phyloP scores from a whole-genome alignment of 2,797 vertebrate genomes.

The Hipposideros larvatus region DNA sequence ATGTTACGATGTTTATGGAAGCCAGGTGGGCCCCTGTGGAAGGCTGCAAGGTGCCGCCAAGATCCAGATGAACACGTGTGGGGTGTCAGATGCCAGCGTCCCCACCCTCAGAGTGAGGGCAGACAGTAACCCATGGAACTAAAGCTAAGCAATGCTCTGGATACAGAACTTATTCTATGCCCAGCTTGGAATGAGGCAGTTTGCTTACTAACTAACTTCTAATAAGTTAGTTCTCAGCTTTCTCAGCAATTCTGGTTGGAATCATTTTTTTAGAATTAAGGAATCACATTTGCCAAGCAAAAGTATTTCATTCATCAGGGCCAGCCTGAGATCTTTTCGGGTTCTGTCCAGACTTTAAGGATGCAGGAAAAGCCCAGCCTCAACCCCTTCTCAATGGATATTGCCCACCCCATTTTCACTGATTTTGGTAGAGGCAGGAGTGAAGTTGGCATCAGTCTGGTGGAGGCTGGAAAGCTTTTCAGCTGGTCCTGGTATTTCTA shows the following conservation, averaged over 20 bases:
- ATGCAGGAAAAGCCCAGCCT: background rate
- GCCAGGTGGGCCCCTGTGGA: background rate
- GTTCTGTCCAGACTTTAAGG: background rate
- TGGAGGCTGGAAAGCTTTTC: background rate
- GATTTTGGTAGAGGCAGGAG: constrained; percentile 22
- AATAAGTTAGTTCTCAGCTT: background rate
- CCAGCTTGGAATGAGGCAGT: background rate
- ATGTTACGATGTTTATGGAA: background rate
- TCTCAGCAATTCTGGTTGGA: constrained; percentile 33
- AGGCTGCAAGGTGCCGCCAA: background rate
- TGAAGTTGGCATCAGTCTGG: background rate
- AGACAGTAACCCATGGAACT: background rate
- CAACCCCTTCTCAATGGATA: background rate
- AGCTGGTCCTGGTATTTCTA: background rate
- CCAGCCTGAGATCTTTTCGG: background rate
- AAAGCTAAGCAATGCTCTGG: background rate
- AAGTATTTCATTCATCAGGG: background rate
- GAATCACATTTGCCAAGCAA: background rate
- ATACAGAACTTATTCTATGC: background rate
- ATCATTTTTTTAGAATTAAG: background rate
- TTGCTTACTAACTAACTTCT: background rate
- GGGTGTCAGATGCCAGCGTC: background rate
- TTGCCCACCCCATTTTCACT: background rate
- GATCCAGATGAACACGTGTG: background rate
- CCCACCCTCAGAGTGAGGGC: background rate